These are phyloP conservation scores for Zaprionus gabonicus DNA, from an alignment of 1,140 invertebrate genomes.

Conservation along the genomic window DNA sequence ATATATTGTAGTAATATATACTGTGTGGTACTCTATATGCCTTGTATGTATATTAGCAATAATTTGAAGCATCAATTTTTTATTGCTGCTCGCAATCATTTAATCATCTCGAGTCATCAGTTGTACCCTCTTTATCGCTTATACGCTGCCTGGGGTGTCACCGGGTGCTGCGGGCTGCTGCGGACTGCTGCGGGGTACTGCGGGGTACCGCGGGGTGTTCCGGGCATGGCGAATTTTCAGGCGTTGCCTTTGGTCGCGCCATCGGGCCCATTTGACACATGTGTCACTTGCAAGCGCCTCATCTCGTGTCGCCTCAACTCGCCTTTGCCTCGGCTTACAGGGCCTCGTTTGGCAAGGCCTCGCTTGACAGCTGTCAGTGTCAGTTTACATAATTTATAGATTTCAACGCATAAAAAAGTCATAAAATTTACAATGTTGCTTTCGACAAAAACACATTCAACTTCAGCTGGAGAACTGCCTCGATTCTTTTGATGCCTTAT, in stretches of 20 bases:
- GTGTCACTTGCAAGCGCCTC: constrained; percentile 78
- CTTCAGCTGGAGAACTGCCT: background rate
- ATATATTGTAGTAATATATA: constrained; percentile 23
- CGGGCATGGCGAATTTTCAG: constrained; percentile 49
- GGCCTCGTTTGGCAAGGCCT: constrained; percentile 35
- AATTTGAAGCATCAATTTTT: constrained; percentile 77
- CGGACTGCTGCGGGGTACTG: background rate
- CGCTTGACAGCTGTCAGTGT: constrained; percentile 81
- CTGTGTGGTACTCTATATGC: background rate
- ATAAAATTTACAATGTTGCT: constrained; percentile 83
- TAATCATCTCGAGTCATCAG: constrained; percentile 81
- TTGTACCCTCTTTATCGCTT: constrained; percentile 38
- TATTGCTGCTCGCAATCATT: constrained; percentile 78
- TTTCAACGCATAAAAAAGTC: constrained; percentile 82
- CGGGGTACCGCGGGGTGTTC: constrained; percentile 1
- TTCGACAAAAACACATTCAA: constrained; percentile 67
- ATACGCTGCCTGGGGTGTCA: background rate
- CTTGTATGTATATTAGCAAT: constrained; percentile 68
- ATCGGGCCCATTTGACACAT: constrained; percentile 79
- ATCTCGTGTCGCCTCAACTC: constrained; percentile 13
- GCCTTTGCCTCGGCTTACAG: background rate
- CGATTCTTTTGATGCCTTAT: constrained; percentile 68
- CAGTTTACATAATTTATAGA: constrained; percentile 83
- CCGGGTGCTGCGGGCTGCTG: background rate
- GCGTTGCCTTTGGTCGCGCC: constrained; percentile 43